Evolutionary conservation across 2,113 vertebrate species (phyloP).

Genomic region (Casuarius casuarius): DNA sequence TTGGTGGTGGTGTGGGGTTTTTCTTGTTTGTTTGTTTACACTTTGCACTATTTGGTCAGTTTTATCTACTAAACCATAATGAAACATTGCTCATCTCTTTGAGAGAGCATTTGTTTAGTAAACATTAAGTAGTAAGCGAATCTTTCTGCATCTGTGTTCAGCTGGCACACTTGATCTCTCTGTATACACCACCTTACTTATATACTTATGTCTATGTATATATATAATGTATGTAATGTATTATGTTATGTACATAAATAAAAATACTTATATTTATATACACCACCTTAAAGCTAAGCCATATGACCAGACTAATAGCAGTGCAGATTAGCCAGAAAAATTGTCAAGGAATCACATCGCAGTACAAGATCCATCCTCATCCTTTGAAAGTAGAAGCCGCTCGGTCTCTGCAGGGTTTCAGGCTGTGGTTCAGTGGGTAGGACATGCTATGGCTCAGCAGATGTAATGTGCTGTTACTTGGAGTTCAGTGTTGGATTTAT

Average conservation of each 20-base stretch:
- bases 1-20: too few relatives aligned
- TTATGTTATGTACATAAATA: too few relatives aligned
- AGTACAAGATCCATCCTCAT: background rate
- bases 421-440: background rate
- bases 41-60: background rate
- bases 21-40: too few relatives aligned
- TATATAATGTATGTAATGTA: background rate
- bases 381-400: background rate
- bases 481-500: background rate
- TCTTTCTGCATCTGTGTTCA: background rate
- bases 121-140: background rate
- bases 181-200: background rate
- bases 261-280: background rate
- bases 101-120: background rate
- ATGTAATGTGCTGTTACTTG: background rate
- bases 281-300: background rate
- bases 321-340: background rate
- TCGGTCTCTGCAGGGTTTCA: background rate
- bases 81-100: background rate
- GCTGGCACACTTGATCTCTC: background rate
- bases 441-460: background rate
- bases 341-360: background rate
- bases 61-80: background rate
- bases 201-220: background rate
- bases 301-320: background rate